phyloP scores from a whole-genome alignment of 2,888 invertebrate genomes.

The Drosophila affinis region DNA sequence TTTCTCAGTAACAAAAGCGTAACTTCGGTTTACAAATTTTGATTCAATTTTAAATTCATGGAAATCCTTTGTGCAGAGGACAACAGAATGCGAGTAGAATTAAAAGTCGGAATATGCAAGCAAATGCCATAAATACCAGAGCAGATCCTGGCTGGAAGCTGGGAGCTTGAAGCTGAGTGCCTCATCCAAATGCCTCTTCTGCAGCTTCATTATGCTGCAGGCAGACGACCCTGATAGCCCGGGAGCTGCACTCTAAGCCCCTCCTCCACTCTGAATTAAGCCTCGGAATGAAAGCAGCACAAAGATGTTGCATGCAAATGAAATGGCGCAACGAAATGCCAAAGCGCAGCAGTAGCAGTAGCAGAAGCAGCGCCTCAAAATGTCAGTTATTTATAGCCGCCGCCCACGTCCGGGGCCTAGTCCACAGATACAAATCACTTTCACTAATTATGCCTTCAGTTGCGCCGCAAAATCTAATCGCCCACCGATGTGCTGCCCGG shows the following conservation, averaged over 20 bases:
- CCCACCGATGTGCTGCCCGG: constrained; percentile 1
- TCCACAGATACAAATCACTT: constrained; percentile 70
- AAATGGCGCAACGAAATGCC: constrained; percentile 38
- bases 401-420: constrained; percentile 5
- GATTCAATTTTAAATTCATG: not conserved
- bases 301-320: constrained; percentile 52
- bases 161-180: too few relatives aligned
- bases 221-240: constrained; percentile 12
- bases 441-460: constrained; percentile 76
- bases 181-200: constrained; percentile 33
- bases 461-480: constrained; percentile 55
- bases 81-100: constrained; percentile 12
- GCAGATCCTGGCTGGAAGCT: constrained; percentile 15
- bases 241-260: constrained; percentile 39
- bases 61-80: not conserved
- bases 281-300: constrained; percentile 4
- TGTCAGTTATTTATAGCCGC: constrained; percentile 37
- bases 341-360: constrained; percentile 19
- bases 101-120: constrained; percentile 20
- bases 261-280: constrained; percentile 7
- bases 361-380: constrained; percentile 9
- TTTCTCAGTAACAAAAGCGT: not conserved
- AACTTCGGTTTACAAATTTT: not conserved
- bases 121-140: constrained; percentile 34
- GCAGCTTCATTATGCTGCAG: constrained; percentile 44